Evolutionary conservation across 2,888 invertebrate species (phyloP).

Genomic region (Cyaniris semiargus): DNA sequence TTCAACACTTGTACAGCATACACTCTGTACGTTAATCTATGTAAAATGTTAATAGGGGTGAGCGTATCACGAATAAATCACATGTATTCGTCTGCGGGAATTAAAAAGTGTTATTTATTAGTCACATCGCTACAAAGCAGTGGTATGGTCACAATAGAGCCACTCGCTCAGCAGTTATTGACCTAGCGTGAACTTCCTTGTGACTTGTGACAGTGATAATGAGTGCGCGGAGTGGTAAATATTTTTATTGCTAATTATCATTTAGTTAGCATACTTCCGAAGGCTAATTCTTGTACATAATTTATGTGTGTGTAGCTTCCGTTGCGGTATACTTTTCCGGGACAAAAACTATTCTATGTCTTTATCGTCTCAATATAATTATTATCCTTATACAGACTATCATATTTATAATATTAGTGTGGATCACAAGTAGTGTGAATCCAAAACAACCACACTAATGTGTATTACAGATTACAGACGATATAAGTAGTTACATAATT

Average conservation of each 20-base stretch:
- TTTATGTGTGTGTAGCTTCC: too few species aligned
- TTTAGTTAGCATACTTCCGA: background rate
- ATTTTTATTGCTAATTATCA: background rate
- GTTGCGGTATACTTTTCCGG: too few species aligned
- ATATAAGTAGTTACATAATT: too few species aligned
- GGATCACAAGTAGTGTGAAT: too few species aligned
- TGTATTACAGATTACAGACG: too few species aligned
- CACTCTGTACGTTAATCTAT: background rate
- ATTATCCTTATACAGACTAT: too few species aligned
- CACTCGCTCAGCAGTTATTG: background rate
- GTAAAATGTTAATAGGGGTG: slow-evolving; percentile 9
- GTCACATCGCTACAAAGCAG: background rate
- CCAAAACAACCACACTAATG: too few species aligned
- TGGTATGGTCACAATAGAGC: background rate
- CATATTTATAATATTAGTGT: too few species aligned
- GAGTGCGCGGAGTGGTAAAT: background rate
- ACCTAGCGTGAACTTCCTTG: background rate
- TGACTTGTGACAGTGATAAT: background rate
- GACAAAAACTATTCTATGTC: too few species aligned
- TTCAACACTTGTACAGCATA: too few species aligned
- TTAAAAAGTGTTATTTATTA: background rate
- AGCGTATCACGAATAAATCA: background rate
- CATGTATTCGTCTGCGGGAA: background rate
- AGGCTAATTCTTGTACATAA: too few species aligned
- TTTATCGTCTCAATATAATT: too few species aligned